These are phyloP conservation scores for Sinopyrophorus schimmeli DNA, from an alignment of 2,888 invertebrate species.

Conservation along the genomic window DNA sequence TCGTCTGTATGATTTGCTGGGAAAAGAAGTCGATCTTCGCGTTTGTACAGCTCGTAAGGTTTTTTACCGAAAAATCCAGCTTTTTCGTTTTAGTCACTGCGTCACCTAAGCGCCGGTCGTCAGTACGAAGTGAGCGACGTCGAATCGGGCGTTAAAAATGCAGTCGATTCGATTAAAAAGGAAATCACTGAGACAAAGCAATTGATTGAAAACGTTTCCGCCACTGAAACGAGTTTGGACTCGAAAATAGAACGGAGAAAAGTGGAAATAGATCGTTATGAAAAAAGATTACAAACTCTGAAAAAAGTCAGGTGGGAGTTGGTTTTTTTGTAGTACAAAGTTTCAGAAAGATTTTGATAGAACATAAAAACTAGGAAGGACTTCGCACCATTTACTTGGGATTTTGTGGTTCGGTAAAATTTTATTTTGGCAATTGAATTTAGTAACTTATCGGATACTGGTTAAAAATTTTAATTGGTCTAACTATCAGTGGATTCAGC, in stretches of 20 bases:
- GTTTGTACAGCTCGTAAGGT: too few relatives aligned
- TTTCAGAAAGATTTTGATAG: too few relatives aligned
- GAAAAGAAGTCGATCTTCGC: conserved; percentile 86
- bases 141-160: conserved; percentile 76
- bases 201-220: conserved; percentile 82
- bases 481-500: too few relatives aligned
- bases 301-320: conserved; percentile 96
- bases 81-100: conserved; percentile 14
- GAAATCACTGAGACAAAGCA: conserved; percentile 75
- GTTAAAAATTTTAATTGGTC: too few relatives aligned
- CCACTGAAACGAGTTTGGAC: conserved; percentile 86
- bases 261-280: conserved; percentile 88
- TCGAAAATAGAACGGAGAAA: conserved; percentile 89
- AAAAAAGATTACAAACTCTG: conserved; percentile 89
- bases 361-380: too few relatives aligned
- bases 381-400: too few relatives aligned
- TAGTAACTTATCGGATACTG: too few relatives aligned
- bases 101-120: conserved; percentile 73
- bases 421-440: too few relatives aligned
- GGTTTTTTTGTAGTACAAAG: too few relatives aligned
- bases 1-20: conserved; percentile 84
- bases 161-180: conserved; percentile 68
- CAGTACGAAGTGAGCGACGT: conserved; percentile 83
- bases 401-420: too few relatives aligned
- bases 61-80: neutral